Conservation (phyloP, 2,888 invertebrate genomes). For the Labia minor region DNA sequence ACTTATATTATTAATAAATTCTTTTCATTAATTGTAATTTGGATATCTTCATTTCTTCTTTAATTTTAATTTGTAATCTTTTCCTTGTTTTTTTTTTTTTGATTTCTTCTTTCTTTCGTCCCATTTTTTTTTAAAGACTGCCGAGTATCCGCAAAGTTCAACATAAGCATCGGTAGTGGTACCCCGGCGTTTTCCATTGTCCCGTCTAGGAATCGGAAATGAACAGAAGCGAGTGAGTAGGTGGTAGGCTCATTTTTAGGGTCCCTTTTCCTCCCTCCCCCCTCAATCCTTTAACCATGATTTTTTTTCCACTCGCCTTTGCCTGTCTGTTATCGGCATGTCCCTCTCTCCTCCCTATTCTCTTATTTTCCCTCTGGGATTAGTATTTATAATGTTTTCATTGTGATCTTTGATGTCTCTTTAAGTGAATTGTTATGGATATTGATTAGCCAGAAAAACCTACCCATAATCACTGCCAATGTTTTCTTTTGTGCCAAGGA, state of each 20-base stretch:
- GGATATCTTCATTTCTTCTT: not conserved
- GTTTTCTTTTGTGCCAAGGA: too few relatives aligned
- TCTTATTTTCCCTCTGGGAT: too few relatives aligned
- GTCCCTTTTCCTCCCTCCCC: not conserved
- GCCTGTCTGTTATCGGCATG: not conserved
- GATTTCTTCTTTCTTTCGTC: conserved; percentile 20
- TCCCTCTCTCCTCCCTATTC: not conserved
- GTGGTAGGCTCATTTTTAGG: not conserved
- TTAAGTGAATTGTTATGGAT: too few relatives aligned
- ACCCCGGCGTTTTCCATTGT: conserved; percentile 24
- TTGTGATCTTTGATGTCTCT: not conserved
- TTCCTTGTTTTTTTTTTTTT: conserved; percentile 16
- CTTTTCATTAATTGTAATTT: not conserved
- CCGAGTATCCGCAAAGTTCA: conserved; percentile 26
- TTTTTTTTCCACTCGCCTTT: not conserved
- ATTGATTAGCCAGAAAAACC: too few relatives aligned
- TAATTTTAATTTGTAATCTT: not conserved
- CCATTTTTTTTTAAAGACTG: conserved; percentile 24
- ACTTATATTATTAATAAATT: too few relatives aligned
- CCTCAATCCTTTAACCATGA: not conserved
- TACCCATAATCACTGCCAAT: too few relatives aligned
- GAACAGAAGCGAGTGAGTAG: conserved; percentile 25
- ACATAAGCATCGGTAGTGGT: conserved; percentile 24
- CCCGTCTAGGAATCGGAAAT: conserved; percentile 21
- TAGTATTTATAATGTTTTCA: conserved; percentile 18